A percentile compares a stretch with the other conserved stretches of the same genome.
Conservation (phyloP, 2,888 invertebrate species). For the Hoplodrina ambigua region DNA sequence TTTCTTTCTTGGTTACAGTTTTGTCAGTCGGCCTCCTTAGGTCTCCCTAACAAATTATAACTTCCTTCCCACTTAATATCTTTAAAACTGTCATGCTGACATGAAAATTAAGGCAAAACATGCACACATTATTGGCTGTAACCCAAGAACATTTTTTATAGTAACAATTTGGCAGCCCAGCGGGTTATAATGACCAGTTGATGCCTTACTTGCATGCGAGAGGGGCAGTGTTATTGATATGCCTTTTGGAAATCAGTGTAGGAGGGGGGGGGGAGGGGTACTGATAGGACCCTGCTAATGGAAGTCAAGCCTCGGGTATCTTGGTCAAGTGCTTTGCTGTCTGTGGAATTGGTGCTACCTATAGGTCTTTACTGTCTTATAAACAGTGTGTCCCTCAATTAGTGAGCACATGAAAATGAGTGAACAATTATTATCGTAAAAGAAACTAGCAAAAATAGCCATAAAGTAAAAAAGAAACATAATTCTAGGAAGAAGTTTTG, state of each 20-base stretch:
- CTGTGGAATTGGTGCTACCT: too few relatives aligned
- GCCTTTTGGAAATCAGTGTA: constrained; percentile 9
- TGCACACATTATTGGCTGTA: constrained; percentile 46
- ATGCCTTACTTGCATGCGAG: constrained; percentile 30
- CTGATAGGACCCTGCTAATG: neutral
- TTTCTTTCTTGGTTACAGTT: too few relatives aligned
- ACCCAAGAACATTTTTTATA: constrained; percentile 53
- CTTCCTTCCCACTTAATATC: constrained; percentile 14
- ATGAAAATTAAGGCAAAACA: constrained; percentile 35
- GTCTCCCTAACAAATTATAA: constrained; percentile 20
- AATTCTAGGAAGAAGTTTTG: too few relatives aligned
- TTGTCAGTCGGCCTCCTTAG: too few relatives aligned
- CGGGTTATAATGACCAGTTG: constrained; percentile 51
- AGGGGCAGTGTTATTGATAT: constrained; percentile 16
- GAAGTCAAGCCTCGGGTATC: neutral
- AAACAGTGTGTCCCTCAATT: too few relatives aligned
- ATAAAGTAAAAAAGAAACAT: too few relatives aligned
- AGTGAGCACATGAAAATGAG: too few relatives aligned
- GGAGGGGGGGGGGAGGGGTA: neutral
- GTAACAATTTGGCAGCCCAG: constrained; percentile 49
- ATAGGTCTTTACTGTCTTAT: too few relatives aligned
- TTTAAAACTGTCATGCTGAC: constrained; percentile 37
- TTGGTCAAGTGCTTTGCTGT: neutral
- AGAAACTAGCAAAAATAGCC: too few relatives aligned
- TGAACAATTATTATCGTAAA: too few relatives aligned